phyloP scores from a whole-genome alignment of 2,797 vertebrate species.

The Lacerta bilineata region DNA sequence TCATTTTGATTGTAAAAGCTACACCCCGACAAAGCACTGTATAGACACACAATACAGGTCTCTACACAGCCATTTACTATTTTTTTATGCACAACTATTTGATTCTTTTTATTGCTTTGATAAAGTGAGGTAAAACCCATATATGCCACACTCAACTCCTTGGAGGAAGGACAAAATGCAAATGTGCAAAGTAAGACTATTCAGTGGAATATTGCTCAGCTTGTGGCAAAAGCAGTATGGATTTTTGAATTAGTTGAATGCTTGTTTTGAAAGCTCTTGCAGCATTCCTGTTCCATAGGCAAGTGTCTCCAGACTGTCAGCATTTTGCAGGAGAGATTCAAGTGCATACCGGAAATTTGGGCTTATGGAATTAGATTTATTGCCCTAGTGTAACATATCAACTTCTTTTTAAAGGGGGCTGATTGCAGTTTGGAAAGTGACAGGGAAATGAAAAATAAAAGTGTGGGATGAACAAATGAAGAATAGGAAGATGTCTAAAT shows the following conservation, averaged over 20 bases:
- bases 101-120: background rate
- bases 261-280: background rate
- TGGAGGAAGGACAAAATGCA: background rate
- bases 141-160: background rate
- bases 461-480: too few relatives aligned
- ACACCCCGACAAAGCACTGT: background rate
- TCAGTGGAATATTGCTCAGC: background rate
- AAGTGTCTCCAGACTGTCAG: background rate
- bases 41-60: background rate
- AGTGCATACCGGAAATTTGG: too few relatives aligned
- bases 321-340: too few relatives aligned
- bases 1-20: background rate
- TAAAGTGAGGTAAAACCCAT: slow-evolving; percentile 9
- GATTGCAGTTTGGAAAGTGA: too few relatives aligned
- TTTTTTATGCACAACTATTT: background rate
- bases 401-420: too few relatives aligned
- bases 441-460: too few relatives aligned
- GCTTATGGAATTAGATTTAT: too few relatives aligned
- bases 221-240: background rate
- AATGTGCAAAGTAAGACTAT: background rate
- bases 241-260: background rate
- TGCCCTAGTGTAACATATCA: too few relatives aligned
- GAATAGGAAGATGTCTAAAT: too few relatives aligned
- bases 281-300: background rate
- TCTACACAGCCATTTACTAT: background rate